Percentiles rank a stretch among this genome's conserved stretches.
phyloP scores from a whole-genome alignment of 2,113 vertebrate species.

The Saccopteryx bilineata region DNA sequence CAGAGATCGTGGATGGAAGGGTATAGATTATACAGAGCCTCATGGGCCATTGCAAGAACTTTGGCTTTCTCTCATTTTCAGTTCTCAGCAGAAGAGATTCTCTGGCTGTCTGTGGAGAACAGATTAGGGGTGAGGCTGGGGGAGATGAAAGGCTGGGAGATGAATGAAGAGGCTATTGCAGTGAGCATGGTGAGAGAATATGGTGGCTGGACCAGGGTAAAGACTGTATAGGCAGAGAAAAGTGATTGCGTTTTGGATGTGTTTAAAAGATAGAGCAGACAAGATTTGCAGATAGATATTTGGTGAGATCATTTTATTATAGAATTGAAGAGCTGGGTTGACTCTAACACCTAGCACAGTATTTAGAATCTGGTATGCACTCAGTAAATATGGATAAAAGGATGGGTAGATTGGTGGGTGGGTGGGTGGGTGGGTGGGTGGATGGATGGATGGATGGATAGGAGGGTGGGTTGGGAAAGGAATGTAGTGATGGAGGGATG shows the following conservation, averaged over 20 bases:
- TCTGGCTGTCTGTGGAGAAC: neutral
- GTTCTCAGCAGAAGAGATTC: neutral
- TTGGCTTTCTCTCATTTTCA: neutral
- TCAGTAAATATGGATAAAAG: neutral
- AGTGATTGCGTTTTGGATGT: accelerated
- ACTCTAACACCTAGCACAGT: neutral
- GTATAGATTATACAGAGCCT: neutral
- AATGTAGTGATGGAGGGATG: neutral
- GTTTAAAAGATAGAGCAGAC: neutral
- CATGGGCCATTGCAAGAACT: accelerated
- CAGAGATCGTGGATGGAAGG: neutral
- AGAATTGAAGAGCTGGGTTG: neutral
- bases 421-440: accelerated
- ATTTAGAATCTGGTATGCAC: neutral
- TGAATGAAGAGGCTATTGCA: neutral
- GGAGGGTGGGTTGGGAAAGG: accelerated
- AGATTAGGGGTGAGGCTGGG: neutral
- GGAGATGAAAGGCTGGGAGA: neutral
- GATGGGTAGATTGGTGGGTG: neutral
- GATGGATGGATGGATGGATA: accelerated
- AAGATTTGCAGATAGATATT: neutral
- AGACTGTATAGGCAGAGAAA: neutral
- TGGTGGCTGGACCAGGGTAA: neutral
- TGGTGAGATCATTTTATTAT: neutral
- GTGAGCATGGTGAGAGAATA: too few relatives aligned